phyloP scores from a whole-genome alignment of 37 sponge, comb jelly and placozoan genomes.

The Diacarnus erythraeanus region DNA sequence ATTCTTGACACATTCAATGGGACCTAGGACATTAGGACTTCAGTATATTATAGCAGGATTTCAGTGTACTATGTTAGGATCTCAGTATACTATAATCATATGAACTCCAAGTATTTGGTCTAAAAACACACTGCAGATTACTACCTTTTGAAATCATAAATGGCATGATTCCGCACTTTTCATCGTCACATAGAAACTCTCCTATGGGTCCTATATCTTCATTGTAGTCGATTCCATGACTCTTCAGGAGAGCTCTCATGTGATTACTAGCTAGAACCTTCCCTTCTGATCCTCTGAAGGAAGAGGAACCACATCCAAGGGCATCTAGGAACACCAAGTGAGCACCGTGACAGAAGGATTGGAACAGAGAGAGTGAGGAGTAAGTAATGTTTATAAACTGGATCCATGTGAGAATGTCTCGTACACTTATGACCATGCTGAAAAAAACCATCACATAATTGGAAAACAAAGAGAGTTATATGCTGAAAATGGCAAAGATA shows the following conservation, averaged over 20 bases:
- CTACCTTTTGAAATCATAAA: constrained; percentile 69
- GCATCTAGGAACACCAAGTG: constrained; percentile 87
- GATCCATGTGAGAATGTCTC: constrained; percentile 91
- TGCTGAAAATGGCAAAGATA: neutral
- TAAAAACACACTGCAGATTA: too few relatives aligned
- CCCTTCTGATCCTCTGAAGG: neutral
- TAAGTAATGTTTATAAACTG: constrained; percentile 73
- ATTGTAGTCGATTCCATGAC: neutral
- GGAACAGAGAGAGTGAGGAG: constrained; percentile 16
- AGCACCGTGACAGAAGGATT: constrained; percentile 88
- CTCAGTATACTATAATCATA: neutral
- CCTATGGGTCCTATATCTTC: neutral
- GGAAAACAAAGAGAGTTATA: neutral
- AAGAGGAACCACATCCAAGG: constrained; percentile 31
- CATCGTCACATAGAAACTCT: neutral
- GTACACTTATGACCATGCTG: constrained; percentile 59
- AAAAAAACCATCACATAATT: neutral
- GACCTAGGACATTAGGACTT: neutral
- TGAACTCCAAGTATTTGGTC: too few relatives aligned
- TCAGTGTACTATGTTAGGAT: neutral
- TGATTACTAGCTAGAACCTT: neutral
- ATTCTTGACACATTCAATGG: neutral
- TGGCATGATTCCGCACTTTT: constrained; percentile 66
- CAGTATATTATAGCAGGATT: too few relatives aligned
- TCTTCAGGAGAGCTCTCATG: neutral